A percentile compares a stretch with the other conserved stretches of the same genome.
These are phyloP conservation scores for Anabacerthia variegaticeps DNA, from an alignment of 2,797 vertebrate genomes.

Conservation along the genomic window DNA sequence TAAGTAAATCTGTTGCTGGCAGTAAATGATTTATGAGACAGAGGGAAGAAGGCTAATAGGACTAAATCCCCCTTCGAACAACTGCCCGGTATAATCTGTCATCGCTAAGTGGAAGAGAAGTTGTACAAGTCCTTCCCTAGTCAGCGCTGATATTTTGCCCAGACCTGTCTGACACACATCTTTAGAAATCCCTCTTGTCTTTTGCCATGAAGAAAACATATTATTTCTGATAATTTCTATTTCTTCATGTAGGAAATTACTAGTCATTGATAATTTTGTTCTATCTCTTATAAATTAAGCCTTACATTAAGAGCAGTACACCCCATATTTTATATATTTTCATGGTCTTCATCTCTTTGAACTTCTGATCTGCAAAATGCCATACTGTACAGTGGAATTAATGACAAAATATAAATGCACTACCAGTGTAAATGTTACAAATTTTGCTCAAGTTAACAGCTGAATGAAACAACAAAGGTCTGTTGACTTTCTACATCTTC, in stretches of 20 bases:
- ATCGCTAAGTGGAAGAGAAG: not conserved
- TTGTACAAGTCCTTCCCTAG: not conserved
- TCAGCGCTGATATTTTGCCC: not conserved
- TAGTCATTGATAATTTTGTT: not conserved
- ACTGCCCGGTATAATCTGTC: not conserved
- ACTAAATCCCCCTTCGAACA: not conserved
- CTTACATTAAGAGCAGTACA: not conserved
- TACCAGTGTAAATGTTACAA: not conserved
- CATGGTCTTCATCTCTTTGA: not conserved
- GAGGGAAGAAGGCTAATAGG: not conserved
- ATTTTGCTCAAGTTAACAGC: not conserved
- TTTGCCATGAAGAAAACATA: not conserved
- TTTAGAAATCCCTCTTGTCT: not conserved
- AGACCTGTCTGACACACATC: not conserved
- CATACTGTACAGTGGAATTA: not conserved
- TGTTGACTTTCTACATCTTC: not conserved
- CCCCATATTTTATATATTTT: not conserved
- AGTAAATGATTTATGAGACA: conserved; percentile 6
- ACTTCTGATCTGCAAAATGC: accelerated
- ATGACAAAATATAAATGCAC: not conserved
- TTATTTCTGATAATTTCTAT: not conserved
- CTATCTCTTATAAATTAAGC: not conserved
- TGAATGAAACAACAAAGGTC: not conserved
- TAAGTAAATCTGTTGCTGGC: conserved; percentile 21
- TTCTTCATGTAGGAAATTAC: not conserved